Evolutionary conservation across 92 coral and sea anemone genomes (phyloP).

Genomic region (Nematostella vectensis): DNA sequence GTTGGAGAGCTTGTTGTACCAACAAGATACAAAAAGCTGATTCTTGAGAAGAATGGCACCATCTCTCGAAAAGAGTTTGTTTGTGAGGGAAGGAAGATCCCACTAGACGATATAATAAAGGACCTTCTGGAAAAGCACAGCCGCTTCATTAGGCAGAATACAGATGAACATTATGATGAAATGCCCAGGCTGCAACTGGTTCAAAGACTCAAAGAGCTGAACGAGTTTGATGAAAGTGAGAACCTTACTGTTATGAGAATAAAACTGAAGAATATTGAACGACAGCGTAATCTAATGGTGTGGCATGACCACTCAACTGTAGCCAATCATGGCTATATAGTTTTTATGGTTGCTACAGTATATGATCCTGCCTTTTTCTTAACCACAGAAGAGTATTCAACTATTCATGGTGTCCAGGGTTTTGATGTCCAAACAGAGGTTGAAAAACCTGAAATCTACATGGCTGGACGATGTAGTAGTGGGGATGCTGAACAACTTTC

Average conservation of each 20-base stretch:
- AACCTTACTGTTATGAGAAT: slow-evolving; percentile 23
- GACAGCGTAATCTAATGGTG: slow-evolving; percentile 28
- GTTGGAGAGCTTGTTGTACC: slow-evolving; percentile 34
- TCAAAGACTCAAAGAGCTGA: slow-evolving; percentile 5
- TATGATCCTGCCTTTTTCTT: slow-evolving; percentile 37
- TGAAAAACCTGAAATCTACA: slow-evolving; percentile 15
- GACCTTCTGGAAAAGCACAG: slow-evolving; percentile 11
- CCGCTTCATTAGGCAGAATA: slow-evolving; percentile 18
- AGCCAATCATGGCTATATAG: slow-evolving; percentile 44
- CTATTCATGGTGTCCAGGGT: slow-evolving; percentile 6
- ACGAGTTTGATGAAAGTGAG: slow-evolving; percentile 31
- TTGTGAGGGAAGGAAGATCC: slow-evolving; percentile 23
- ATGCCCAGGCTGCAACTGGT: slow-evolving; percentile 18
- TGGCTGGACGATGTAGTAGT: slow-evolving; percentile 5
- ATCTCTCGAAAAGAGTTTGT: slow-evolving; percentile 8
- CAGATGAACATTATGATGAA: slow-evolving; percentile 29
- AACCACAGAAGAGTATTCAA: slow-evolving; percentile 25
- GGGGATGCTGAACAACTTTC: slow-evolving; percentile 18
- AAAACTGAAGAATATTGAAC: slow-evolving; percentile 20
- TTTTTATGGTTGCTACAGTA: slow-evolving; percentile 32
- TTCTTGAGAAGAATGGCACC: slow-evolving; percentile 9
- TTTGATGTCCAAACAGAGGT: slow-evolving; percentile 36
- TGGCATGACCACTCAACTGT: slow-evolving; percentile 66
- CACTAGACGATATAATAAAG: slow-evolving; percentile 29
- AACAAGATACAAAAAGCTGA: slow-evolving; percentile 23